Evolutionary conservation across 1,140 invertebrate species (phyloP), one percentile per base, ranked within the genome.

Genomic region (Heterodera schachtii): DNA sequence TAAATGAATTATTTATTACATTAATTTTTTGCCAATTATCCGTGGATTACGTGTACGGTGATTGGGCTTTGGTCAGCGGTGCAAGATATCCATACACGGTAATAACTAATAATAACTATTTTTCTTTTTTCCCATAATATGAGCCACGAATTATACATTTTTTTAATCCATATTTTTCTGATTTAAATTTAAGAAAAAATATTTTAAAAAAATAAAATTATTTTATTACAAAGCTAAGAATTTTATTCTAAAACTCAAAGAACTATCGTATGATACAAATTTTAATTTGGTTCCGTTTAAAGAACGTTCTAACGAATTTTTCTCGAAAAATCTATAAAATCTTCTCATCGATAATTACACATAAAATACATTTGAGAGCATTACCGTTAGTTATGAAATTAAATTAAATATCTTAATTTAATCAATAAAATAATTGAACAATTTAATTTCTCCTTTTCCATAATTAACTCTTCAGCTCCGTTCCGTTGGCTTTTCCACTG

Each of bases 1-100:
- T n/a, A 31, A n/a, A 73, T 73, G 16, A 6, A 73, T n/a, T 73
- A 73, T 73, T 73, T n/a, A 4, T 73, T 31, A 44, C 49, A 19
- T 75, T 75, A 11, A 19, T 52, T 76, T 76, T 19, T 64, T 43
- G 75, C 41, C 57, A 64, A 47, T 76, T 76, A 52, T 44, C 57
- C 41, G 75, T 64, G 49, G 77, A 70, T 9, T 52, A 41, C 47
- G 70, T 78, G 16, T 78, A 43, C 47, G 77, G 77, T 21, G 77
- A 78, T 78, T 78, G 77, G 77, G 76, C 77, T 49, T 64, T 78
- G 66, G 64, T 78, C 41, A 78, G 60, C 70, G 77, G 70, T 49
- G 47, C 9, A 13, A 31, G 47, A 2, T 49, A 49, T 41, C 77
- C 77, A 46, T 46, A 78, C 31, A 78, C 77, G 6, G 77, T 78